Percentiles rank a stretch among this genome's conserved stretches.
Evolutionary conservation across 2,113 vertebrate species (phyloP).

Genomic region (Crocuta crocuta): DNA sequence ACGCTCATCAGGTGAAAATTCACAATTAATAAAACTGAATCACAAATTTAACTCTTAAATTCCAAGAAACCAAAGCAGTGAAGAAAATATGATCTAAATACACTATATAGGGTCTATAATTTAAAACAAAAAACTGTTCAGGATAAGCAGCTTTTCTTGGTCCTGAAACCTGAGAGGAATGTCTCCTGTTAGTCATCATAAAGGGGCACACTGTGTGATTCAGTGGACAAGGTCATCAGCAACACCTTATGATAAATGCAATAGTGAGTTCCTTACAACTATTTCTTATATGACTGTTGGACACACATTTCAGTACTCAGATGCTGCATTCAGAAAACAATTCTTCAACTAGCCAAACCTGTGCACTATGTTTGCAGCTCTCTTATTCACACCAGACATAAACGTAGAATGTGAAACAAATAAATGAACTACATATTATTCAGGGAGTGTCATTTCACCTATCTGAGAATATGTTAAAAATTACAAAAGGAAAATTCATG

Average conservation of each 20-base stretch:
- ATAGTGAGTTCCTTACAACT: neutral
- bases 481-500: neutral
- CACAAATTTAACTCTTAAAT: slow-evolving; percentile 8
- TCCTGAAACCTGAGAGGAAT: neutral
- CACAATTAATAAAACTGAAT: neutral
- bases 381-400: neutral
- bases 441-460: neutral
- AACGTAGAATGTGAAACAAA: neutral
- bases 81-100: slow-evolving; percentile 2
- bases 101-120: neutral
- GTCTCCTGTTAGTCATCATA: slow-evolving; percentile 15
- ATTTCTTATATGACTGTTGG: neutral
- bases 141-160: slow-evolving; percentile 3
- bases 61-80: neutral
- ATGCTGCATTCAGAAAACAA: neutral
- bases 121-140: neutral
- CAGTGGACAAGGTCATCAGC: neutral
- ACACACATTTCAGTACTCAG: neutral
- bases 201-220: neutral
- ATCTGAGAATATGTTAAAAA: neutral
- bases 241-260: slow-evolving; percentile 13
- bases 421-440: neutral
- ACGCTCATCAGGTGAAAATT: neutral
- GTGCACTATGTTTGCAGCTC: neutral
- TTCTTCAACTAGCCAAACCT: neutral